phyloP scores from a whole-genome alignment of 2,888 invertebrate genomes.

The Drosophila mayaguana region DNA sequence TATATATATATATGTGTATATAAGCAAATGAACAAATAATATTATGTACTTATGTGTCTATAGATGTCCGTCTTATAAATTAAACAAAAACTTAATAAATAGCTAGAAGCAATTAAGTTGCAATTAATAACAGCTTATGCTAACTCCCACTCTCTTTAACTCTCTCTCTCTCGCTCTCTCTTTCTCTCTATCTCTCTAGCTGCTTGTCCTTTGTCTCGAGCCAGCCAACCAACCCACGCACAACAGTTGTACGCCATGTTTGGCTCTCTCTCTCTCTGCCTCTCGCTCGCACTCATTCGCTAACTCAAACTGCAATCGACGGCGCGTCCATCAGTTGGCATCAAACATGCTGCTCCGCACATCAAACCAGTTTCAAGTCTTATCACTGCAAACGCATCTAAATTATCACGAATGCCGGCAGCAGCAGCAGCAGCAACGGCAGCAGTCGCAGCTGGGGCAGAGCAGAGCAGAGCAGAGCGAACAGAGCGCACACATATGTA shows the following conservation, averaged over 20 bases:
- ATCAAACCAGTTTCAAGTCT: conserved; percentile 75
- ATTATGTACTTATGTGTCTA: conserved; percentile 24
- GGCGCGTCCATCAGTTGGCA: conserved; percentile 33
- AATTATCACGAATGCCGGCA: conserved; percentile 77
- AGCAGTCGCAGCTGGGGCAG: conserved; percentile 14
- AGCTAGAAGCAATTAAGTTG: conserved; percentile 70
- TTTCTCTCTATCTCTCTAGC: not conserved
- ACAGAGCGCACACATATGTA: conserved; percentile 47
- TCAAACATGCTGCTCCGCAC: conserved; percentile 71
- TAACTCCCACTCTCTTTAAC: not conserved
- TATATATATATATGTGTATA: conserved; percentile 12
- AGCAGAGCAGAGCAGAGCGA: conserved; percentile 21
- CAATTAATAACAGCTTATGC: conserved; percentile 73
- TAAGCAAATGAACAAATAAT: conserved; percentile 30
- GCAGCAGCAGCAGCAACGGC: conserved; percentile 21
- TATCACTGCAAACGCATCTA: conserved; percentile 72
- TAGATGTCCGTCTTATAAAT: conserved; percentile 66
- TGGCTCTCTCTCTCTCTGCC: conserved; percentile 4
- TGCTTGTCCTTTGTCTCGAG: conserved; percentile 36
- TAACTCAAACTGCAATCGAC: conserved; percentile 49
- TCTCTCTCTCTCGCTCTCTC: not conserved
- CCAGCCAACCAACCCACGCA: conserved; percentile 33
- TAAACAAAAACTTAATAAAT: conserved; percentile 80
- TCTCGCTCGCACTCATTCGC: conserved; percentile 4
- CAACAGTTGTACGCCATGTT: conserved; percentile 17